A percentile compares a stretch with the other conserved stretches of the same genome.
Evolutionary conservation across 2,797 vertebrate species (phyloP).

Genomic region (Acrocephalus scirpaceus): DNA sequence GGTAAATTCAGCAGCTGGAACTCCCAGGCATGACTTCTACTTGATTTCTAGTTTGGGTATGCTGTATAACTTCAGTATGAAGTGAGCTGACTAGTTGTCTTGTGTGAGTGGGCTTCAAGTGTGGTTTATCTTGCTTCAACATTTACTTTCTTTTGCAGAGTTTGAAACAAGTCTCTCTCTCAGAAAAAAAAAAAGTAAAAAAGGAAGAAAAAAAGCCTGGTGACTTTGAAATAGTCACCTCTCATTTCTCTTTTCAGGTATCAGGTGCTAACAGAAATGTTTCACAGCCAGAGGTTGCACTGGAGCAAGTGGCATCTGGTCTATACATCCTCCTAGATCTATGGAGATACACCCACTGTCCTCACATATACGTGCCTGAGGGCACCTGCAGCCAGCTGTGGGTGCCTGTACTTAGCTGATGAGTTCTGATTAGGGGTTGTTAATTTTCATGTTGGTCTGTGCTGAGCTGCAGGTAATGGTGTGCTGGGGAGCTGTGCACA

Average conservation of each 20-base stretch:
- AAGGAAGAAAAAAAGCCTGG: accelerated
- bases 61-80: neutral
- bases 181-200: accelerated
- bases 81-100: neutral
- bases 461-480: neutral
- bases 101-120: neutral
- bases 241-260: neutral
- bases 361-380: accelerated
- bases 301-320: neutral
- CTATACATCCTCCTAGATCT: accelerated
- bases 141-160: neutral
- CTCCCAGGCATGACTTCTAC: neutral
- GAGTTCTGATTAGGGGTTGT: neutral
- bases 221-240: neutral
- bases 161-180: neutral
- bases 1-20: slow-evolving; percentile 3
- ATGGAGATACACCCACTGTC: accelerated
- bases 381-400: neutral
- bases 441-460: neutral
- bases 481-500: neutral
- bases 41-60: neutral
- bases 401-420: neutral
- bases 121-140: neutral
- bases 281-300: neutral
- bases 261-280: neutral